Base-by-base conservation (phyloP, 1,140 invertebrate genomes). In the Lucilia cuprina region DNA sequence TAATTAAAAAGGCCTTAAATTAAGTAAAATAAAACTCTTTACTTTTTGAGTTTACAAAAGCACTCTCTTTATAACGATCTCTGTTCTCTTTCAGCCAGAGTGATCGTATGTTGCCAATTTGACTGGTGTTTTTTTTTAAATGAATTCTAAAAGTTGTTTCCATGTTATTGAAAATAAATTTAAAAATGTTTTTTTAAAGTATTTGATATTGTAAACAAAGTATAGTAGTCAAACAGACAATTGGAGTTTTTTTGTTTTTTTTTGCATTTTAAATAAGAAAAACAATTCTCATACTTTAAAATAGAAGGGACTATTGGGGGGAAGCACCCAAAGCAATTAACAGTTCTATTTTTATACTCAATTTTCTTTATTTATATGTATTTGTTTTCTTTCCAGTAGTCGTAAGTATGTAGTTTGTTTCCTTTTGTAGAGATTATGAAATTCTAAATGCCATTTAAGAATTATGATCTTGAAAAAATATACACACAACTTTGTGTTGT, bases 391-490 rank as follows among this genome's bases (percentile, higher is more conserved):
- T 77, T 41, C 25, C n/a, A n/a, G 25, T 30, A 30, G 25, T 77
- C 35, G 5, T 41, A 10, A 9, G 74, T 13, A 41, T 74, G n/a
- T 30, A 30, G 25, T 74, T 77, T 14, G 34, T 19, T 34, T 21
- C 74, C 19, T 74, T 74, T 30, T 41, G 74, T 41, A 41, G 74
- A 13, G 74, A 77, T 77, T 77, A 77, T 77, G 74, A 77, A 77
- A 77, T 77, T 41, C 25, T 17, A 74, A 17, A 30, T 30, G 14
- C 34, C 74, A 77, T 77, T 50, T 25, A 19, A 17, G 10, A 49
- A 50, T 80, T 80, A 80, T 80, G 77, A 80, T 80, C 77, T 80
- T 80, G 77, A 80, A 80, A 78, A 41, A 70, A 50, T 80, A 17
- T 47, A 80, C 74, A 80, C 74, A 41, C 77, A 80, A 9, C n/a